Base-by-base conservation (phyloP, 2,888 invertebrate genomes). In the Cantharis lateralis region DNA sequence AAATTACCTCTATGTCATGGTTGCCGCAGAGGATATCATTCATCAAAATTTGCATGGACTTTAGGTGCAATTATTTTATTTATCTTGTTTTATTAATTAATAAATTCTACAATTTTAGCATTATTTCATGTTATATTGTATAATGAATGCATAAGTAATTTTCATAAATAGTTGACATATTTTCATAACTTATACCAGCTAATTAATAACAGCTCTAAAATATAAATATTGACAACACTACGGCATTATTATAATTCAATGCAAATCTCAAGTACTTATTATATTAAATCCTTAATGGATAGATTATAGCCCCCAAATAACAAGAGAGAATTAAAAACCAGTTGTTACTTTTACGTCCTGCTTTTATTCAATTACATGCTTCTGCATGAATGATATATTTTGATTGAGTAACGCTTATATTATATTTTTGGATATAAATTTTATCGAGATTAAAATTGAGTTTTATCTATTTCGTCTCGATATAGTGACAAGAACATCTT, bases 1-100 rank as follows among this genome's bases (percentile, higher is more conserved):
- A 87, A 87, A 88, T 88, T 87, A 86, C 85, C 82, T 82, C 82
- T 82, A 83, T 83, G 82, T 84, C 81, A 81, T 78, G 81, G 82
- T 80, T 83, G 80, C 81, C 76, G 78, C 77, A 76, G 78, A 80
- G 79, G 80, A 82, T 81, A 81, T 77, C 74, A 70, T 77, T 72
- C 77, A 69, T 72, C 74, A 74, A 71, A 72, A 75, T 77, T 77
- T 74, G 72, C 77, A 72, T 75, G 69, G 64, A 18, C 20, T 20
- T 66, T 66, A 66, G 64, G 20, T 66, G n/a, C 64, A 24, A 24
- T 70, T 62, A 48, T 61, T 16, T 48, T 24, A 62, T 24, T 24
- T 18, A 62, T 70, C 48, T 62, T 70, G 48, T 24, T 48, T 20
- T 61, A 24, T 32, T 62, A 18, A 70, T 24, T 24, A 48, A 48